phyloP scores from a whole-genome alignment of 2,888 invertebrate species.

The Bombyx huttoni region DNA sequence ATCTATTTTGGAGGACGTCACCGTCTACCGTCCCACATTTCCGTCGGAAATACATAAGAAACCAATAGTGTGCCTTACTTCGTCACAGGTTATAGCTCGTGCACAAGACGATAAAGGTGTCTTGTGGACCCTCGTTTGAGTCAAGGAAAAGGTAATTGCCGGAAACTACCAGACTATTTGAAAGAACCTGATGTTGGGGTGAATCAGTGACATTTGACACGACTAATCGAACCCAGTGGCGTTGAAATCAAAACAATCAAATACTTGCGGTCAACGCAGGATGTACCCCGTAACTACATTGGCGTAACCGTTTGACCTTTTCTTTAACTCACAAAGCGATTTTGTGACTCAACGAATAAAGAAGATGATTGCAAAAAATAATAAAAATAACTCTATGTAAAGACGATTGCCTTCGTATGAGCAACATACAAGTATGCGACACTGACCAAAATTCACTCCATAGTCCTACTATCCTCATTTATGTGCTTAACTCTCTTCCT shows the following conservation, averaged over 20 bases:
- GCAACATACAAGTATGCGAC: too few relatives aligned
- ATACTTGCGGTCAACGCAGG: slow-evolving; percentile 50
- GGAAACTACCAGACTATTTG: slow-evolving; percentile 46
- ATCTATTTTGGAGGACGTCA: slow-evolving; percentile 24
- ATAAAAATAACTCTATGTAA: too few relatives aligned
- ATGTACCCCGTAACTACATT: slow-evolving; percentile 34
- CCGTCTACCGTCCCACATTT: slow-evolving; percentile 47
- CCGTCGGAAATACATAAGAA: slow-evolving; percentile 56
- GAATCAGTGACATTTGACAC: slow-evolving; percentile 66
- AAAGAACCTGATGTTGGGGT: slow-evolving; percentile 59
- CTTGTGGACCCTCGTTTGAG: slow-evolving; percentile 38
- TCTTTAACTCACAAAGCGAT: background rate
- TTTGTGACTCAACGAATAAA: background rate
- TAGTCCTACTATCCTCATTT: too few relatives aligned
- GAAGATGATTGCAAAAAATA: too few relatives aligned
- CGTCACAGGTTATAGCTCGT: slow-evolving; percentile 55
- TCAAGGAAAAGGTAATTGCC: slow-evolving; percentile 63
- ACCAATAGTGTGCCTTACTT: slow-evolving; percentile 41
- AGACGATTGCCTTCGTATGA: too few relatives aligned
- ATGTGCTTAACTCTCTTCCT: too few relatives aligned
- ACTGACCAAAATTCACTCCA: too few relatives aligned
- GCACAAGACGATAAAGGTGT: slow-evolving; percentile 48
- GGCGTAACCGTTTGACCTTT: slow-evolving; percentile 7
- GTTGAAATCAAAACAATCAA: slow-evolving; percentile 52
- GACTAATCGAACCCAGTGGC: slow-evolving; percentile 45